phyloP scores from a whole-genome alignment of 2,113 vertebrate genomes.

The Arvicanthis niloticus region DNA sequence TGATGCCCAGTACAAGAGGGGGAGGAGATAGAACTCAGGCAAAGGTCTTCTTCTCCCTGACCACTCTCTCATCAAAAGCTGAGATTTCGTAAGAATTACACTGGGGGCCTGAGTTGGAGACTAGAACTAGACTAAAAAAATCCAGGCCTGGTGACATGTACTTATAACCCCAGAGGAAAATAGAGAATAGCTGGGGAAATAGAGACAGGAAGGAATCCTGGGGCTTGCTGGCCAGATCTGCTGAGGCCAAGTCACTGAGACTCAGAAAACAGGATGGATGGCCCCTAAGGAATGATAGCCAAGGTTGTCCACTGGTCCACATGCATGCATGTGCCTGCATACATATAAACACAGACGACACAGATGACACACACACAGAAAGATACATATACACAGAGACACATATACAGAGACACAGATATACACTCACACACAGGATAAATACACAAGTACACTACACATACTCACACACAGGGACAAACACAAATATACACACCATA shows the following conservation, averaged over 20 bases:
- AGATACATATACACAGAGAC: neutral
- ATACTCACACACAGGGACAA: neutral
- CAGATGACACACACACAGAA: neutral
- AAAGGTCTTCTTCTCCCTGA: neutral
- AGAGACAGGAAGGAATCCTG: neutral
- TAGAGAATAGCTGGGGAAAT: neutral
- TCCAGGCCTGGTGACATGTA: too few relatives aligned
- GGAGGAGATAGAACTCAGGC: neutral
- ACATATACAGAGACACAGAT: neutral
- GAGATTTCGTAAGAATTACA: neutral
- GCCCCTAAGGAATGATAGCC: neutral
- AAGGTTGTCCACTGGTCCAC: neutral
- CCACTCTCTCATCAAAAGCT: neutral
- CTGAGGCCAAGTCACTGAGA: neutral
- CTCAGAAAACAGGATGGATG: neutral
- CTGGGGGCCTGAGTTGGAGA: neutral
- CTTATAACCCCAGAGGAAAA: neutral
- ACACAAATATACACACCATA: neutral
- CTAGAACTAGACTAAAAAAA: neutral
- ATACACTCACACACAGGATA: neutral
- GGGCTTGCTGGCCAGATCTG: neutral
- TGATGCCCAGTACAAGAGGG: rapidly evolving
- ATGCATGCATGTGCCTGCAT: neutral
- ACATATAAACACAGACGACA: neutral
- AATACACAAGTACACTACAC: too few relatives aligned